Evolutionary conservation across 1,140 invertebrate species (phyloP).

Genomic region (Neodiprion pinetum): DNA sequence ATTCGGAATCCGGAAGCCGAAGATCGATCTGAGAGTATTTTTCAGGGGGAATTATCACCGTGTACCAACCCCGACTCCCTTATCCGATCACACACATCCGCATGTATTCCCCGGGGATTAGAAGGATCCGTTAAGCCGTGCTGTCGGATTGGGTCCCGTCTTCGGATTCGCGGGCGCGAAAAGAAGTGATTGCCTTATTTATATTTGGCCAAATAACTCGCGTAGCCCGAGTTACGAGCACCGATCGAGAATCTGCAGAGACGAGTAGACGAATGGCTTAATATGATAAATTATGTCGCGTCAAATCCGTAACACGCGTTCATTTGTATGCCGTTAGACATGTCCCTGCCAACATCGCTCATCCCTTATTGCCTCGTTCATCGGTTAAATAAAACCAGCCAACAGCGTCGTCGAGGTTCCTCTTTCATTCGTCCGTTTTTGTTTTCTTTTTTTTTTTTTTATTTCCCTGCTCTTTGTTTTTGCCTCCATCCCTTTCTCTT

Average conservation of each 20-base stretch:
- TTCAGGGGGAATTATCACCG: constrained; percentile 42
- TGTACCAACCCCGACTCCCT: constrained; percentile 24
- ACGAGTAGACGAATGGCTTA: constrained; percentile 24
- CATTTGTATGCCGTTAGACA: constrained; percentile 57
- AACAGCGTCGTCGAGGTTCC: no score
- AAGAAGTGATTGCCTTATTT: constrained; percentile 50
- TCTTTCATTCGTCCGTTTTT: background rate
- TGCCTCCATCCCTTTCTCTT: no score
- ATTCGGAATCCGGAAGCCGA: background rate
- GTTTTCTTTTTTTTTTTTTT: background rate
- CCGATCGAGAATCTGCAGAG: background rate
- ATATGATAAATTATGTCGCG: constrained; percentile 55
- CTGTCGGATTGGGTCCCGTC: constrained; percentile 35
- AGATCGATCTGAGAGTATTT: constrained; percentile 48
- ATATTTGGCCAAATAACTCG: constrained; percentile 54
- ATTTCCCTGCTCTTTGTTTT: no score
- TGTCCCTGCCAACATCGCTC: constrained; percentile 57
- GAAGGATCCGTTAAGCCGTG: constrained; percentile 41
- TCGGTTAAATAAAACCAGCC: background rate
- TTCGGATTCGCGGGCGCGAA: background rate
- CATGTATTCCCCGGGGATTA: constrained; percentile 40
- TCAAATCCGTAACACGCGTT: constrained; percentile 55
- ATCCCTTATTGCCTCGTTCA: constrained; percentile 29
- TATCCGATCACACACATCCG: constrained; percentile 27
- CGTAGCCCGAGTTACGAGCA: constrained; percentile 19